Percentiles rank a stretch among this genome's conserved stretches.
Evolutionary conservation across 1,140 invertebrate species (phyloP).

Genomic region (Elysia chlorotica): DNA sequence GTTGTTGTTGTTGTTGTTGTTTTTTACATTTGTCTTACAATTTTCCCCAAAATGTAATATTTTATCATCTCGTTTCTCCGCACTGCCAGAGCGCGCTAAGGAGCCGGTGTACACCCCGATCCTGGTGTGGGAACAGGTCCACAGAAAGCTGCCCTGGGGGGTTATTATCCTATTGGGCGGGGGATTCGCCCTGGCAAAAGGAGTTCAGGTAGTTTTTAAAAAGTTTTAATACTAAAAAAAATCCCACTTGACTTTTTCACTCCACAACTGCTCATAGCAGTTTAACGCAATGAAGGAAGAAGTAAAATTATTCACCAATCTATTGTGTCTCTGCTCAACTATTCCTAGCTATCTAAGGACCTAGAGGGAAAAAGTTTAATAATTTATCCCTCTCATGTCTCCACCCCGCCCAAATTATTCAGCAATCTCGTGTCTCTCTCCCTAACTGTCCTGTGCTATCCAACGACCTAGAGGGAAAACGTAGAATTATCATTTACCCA

Average conservation of each 20-base stretch:
- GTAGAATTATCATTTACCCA: no score
- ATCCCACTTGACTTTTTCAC: neutral
- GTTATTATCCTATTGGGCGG: conserved; percentile 69
- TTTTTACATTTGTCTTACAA: neutral
- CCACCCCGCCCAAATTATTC: no score
- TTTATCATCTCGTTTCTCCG: neutral
- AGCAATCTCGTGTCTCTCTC: no score
- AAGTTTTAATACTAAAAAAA: neutral
- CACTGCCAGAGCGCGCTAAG: neutral
- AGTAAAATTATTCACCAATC: no score
- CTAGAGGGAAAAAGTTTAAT: no score
- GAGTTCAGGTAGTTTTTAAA: neutral
- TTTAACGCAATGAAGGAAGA: no score
- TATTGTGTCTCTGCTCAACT: no score
- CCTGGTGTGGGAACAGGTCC: conserved; percentile 56
- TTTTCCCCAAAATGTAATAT: neutral
- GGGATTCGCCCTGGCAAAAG: conserved; percentile 80
- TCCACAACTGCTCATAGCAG: neutral
- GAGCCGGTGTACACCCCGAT: conserved; percentile 19
- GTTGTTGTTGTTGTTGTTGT: no score
- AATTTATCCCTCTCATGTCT: no score
- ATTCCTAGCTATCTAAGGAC: no score
- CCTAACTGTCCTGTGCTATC: no score
- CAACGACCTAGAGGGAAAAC: no score
- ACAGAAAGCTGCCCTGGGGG: conserved; percentile 61